Evolutionary conservation across 1,140 invertebrate genomes (phyloP), one percentile per base, ranked within the genome.

Genomic region (Calliopsis andreniformis): DNA sequence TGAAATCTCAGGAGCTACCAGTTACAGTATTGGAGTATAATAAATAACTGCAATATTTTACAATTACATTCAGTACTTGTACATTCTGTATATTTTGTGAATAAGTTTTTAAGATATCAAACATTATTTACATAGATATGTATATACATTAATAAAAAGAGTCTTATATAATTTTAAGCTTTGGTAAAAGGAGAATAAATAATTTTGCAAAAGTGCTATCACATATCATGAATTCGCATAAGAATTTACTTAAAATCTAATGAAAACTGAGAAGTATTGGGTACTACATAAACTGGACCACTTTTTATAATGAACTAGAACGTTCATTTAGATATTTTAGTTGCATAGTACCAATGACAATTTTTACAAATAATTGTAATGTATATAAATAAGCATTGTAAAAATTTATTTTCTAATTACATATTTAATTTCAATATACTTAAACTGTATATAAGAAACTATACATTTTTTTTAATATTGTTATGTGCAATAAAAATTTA

Each of bases 1-100:
- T 68, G 4, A 39, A 28, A n/a, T 69, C 63, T 0, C 23, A 61
- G 28, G 56, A 77, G 61, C 59, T 82, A 53, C 80, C 78, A 14
- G 30, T 80, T 42, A 64, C 43, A 12, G 49, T 82, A 23, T 25
- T 77, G 30, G 56, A 80, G 20, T 76, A 75, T 2, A 67, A 67
- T 10, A n/a, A 45, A 35, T 72, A 72, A 72, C n/a, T n/a, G n/a
- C n/a, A 12, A 45, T 47, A 67, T 47, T 20, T 75, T 25, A 56
- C 30, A 56, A 42, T 43, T 56, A 20, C 25, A 10, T 62, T 43
- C 28, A 66, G 25, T 28, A 42, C 16, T 10, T 66, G 30, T 39
- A 25, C 20, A 66, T 51, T 66, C 20, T 16, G 10, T 20, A 49
- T 51, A 2, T 16, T 23, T 49, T 23, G 18, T 20, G 18, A 59